Percentiles rank a stretch among this genome's conserved stretches.
These are phyloP conservation scores for Pseudochirops corinnae DNA, from an alignment of 2,797 vertebrate species.

Conservation along the genomic window DNA sequence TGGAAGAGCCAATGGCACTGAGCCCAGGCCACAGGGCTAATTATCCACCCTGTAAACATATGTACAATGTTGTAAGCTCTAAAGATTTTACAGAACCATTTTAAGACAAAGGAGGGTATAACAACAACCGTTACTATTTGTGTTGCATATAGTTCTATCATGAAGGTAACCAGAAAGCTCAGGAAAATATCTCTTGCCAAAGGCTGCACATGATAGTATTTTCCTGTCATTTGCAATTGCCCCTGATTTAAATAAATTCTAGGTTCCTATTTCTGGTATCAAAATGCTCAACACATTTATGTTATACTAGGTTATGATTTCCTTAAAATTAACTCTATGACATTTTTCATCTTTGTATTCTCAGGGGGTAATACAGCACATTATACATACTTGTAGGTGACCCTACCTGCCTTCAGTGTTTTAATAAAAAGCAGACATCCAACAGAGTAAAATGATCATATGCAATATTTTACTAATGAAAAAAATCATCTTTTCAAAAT, in stretches of 20 bases:
- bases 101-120: constrained; percentile 38
- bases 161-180: constrained; percentile 49
- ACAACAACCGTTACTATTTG: constrained; percentile 33
- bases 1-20: constrained; percentile 2
- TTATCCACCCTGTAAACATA: constrained; percentile 46
- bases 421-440: neutral
- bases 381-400: neutral
- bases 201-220: neutral
- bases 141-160: constrained; percentile 26
- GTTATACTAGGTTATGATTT: neutral
- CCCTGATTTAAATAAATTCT: constrained; percentile 16
- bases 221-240: constrained; percentile 18
- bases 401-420: neutral
- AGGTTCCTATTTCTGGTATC: constrained; percentile 12
- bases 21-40: constrained; percentile 19
- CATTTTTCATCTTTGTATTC: neutral
- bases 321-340: neutral
- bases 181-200: constrained; percentile 30
- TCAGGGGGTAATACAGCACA: neutral
- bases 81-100: constrained; percentile 59
- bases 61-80: neutral
- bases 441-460: neutral
- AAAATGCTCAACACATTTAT: neutral
- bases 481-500: neutral
- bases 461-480: neutral